A percentile compares a stretch with the other conserved stretches of the same genome.
phyloP scores from a whole-genome alignment of 2,113 vertebrate genomes.

The Steatornis caripensis region DNA sequence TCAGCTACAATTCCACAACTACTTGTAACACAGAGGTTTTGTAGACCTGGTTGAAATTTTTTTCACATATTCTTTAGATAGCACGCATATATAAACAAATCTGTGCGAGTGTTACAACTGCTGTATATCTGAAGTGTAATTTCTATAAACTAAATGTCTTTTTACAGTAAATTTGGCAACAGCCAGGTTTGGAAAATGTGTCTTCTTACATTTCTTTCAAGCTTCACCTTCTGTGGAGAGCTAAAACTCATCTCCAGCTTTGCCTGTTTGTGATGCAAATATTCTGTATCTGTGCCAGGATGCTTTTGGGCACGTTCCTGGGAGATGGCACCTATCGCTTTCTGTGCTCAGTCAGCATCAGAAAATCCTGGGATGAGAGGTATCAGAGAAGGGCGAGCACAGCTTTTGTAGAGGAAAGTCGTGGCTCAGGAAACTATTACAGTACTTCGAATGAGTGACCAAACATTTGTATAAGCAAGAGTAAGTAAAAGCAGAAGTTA shows the following conservation, averaged over 20 bases:
- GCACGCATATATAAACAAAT: neutral
- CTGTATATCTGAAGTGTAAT: neutral
- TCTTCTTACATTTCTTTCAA: neutral
- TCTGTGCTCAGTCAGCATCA: neutral
- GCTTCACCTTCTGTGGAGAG: neutral
- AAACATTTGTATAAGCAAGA: neutral
- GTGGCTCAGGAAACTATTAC: neutral
- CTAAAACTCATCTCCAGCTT: neutral
- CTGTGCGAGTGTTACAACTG: rapidly evolving
- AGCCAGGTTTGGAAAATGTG: neutral
- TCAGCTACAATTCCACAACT: neutral
- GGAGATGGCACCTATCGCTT: rapidly evolving
- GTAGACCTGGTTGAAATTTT: neutral
- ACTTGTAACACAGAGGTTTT: neutral
- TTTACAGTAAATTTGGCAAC: neutral
- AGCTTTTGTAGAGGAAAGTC: neutral
- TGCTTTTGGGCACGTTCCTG: neutral
- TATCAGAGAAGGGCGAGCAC: neutral
- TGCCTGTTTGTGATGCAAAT: neutral
- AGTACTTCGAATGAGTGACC: neutral
- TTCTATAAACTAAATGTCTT: neutral
- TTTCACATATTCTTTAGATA: neutral
- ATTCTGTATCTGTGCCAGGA: neutral
- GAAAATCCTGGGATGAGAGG: neutral
- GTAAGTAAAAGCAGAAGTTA: neutral